These are phyloP conservation scores for Drosophila setifemur DNA, from an alignment of 1,140 invertebrate species.

Conservation along the genomic window DNA sequence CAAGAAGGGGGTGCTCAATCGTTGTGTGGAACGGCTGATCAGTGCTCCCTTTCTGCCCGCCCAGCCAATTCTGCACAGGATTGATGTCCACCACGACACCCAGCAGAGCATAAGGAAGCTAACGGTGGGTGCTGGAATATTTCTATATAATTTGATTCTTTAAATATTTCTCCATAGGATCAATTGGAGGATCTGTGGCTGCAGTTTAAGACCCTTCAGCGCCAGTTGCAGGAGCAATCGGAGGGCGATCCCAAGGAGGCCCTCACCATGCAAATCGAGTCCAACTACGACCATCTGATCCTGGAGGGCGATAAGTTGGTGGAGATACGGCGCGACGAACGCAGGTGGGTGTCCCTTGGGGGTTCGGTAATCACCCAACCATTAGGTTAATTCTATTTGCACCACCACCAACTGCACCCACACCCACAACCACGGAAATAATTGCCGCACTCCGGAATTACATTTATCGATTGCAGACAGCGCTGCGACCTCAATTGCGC, in stretches of 20 bases:
- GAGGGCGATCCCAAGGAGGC: conserved; percentile 77
- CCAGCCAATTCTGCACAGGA: conserved; percentile 63
- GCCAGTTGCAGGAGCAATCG: conserved; percentile 69
- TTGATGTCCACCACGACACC: conserved; percentile 72
- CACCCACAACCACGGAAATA: neutral
- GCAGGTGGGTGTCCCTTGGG: conserved; percentile 39
- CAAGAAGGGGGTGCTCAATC: conserved; percentile 57
- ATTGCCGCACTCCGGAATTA: too few relatives aligned
- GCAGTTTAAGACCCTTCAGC: conserved; percentile 76
- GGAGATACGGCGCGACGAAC: conserved; percentile 68
- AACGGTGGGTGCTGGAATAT: conserved; percentile 37
- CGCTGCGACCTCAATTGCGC: conserved; percentile 76
- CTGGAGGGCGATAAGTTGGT: conserved; percentile 76
- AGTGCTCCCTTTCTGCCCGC: conserved; percentile 64
- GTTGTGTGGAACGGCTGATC: conserved; percentile 60
- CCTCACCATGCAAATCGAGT: conserved; percentile 78
- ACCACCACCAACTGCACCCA: neutral
- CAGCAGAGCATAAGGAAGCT: conserved; percentile 73
- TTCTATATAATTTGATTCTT: neutral
- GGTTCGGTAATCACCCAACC: conserved; percentile 13
- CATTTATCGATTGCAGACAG: conserved; percentile 55
- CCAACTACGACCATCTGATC: conserved; percentile 79
- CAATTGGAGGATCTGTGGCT: conserved; percentile 71
- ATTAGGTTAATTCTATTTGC: neutral
- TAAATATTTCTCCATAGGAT: conserved; percentile 20